phyloP scores from a whole-genome alignment of 2,888 invertebrate genomes.

The Hedychridium roseum region DNA sequence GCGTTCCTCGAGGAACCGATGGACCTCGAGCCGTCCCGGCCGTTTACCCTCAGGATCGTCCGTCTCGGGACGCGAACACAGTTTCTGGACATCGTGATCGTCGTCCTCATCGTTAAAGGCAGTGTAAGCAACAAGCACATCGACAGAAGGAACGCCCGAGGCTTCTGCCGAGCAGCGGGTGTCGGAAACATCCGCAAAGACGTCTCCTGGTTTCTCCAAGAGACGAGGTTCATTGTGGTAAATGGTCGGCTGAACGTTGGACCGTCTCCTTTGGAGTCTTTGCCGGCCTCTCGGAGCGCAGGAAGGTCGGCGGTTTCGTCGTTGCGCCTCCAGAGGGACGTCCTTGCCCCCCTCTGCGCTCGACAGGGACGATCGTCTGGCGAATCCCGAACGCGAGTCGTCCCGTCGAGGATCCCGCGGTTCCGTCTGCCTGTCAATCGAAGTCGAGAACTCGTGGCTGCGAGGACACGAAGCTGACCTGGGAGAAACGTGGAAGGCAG shows the following conservation, averaged over 20 bases:
- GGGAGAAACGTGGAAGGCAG: slow-evolving; percentile 40
- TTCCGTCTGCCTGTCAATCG: neutral
- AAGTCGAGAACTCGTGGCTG: slow-evolving; percentile 10
- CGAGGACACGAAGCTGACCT: slow-evolving; percentile 19
- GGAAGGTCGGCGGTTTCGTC: slow-evolving; percentile 11
- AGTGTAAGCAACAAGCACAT: slow-evolving; percentile 48
- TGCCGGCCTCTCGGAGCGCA: slow-evolving; percentile 2
- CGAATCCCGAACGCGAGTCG: slow-evolving; percentile 1
- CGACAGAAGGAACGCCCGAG: slow-evolving; percentile 26
- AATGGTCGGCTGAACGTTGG: neutral
- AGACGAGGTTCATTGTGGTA: neutral
- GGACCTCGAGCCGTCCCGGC: too few species aligned
- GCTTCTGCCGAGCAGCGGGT: neutral
- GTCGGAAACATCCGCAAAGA: neutral
- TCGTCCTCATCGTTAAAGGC: slow-evolving; percentile 40
- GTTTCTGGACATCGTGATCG: slow-evolving; percentile 22
- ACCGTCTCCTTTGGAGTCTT: slow-evolving; percentile 5
- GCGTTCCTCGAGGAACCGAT: too few species aligned
- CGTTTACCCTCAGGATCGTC: too few species aligned
- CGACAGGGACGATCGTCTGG: slow-evolving; percentile 6
- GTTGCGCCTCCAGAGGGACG: too few species aligned
- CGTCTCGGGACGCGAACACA: too few species aligned
- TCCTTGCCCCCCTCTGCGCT: too few species aligned
- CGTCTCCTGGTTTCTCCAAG: neutral
- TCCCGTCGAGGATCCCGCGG: slow-evolving; percentile 2